Conservation (phyloP, 2,797 vertebrate species). For the Sorex maritimensis region DNA sequence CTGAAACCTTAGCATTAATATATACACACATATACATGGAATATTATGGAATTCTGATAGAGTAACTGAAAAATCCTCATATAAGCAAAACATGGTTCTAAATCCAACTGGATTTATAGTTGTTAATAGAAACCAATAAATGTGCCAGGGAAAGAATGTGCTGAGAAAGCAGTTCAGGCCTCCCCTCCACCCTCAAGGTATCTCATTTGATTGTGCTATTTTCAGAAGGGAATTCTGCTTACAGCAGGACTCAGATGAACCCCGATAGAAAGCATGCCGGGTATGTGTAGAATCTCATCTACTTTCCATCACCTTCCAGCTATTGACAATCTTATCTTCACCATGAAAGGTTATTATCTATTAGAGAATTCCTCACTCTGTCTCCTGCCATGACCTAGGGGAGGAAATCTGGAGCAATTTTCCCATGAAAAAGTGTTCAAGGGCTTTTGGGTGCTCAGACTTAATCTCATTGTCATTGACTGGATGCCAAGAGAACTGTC, state of each 20-base stretch:
- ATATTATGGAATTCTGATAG: neutral
- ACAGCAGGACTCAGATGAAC: slow-evolving; percentile 70
- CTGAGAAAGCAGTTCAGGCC: slow-evolving; percentile 71
- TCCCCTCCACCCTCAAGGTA: slow-evolving; percentile 64
- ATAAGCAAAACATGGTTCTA: slow-evolving; percentile 62
- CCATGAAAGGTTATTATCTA: neutral
- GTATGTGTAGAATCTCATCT: neutral
- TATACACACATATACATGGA: neutral
- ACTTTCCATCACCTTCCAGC: slow-evolving; percentile 43
- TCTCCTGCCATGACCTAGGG: neutral
- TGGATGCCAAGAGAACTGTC: slow-evolving; percentile 3
- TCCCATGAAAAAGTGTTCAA: slow-evolving; percentile 23
- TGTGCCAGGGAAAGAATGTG: slow-evolving; percentile 67
- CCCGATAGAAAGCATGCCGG: slow-evolving; percentile 12
- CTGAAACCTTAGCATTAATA: neutral
- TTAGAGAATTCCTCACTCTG: slow-evolving; percentile 34
- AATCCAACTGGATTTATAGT: slow-evolving; percentile 77
- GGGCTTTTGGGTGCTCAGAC: slow-evolving; percentile 2
- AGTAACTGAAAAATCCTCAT: slow-evolving; percentile 72
- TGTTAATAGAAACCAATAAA: slow-evolving; percentile 75
- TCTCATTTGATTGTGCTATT: slow-evolving; percentile 77
- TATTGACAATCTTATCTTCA: slow-evolving; percentile 59
- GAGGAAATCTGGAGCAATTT: neutral
- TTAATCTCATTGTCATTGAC: slow-evolving; percentile 44
- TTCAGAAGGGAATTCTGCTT: slow-evolving; percentile 81